Evolutionary conservation across 1,140 invertebrate genomes (phyloP).

Genomic region (Solenopsis invicta): DNA sequence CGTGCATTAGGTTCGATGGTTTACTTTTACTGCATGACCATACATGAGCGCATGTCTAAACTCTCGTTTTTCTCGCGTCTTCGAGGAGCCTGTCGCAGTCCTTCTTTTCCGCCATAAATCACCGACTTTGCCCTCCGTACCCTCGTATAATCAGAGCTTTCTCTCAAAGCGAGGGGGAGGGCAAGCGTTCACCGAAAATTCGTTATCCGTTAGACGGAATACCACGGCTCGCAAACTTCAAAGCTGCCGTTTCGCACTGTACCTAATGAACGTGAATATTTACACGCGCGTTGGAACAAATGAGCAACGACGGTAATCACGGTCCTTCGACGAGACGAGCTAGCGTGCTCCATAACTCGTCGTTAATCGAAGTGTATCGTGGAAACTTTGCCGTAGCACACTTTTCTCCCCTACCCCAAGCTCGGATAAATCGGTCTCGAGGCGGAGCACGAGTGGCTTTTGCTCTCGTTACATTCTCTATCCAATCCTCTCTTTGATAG

Average conservation of each 20-base stretch:
- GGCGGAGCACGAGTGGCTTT: not conserved
- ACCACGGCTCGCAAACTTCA: not conserved
- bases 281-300: conserved; percentile 20
- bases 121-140: conserved; percentile 2
- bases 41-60: conserved; percentile 2
- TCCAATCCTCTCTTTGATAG: not conserved
- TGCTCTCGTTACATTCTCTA: not conserved
- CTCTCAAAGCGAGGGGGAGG: conserved; percentile 19
- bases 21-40: not conserved
- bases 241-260: not conserved
- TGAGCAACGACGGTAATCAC: not conserved
- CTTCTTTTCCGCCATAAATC: conserved; percentile 46
- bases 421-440: not conserved
- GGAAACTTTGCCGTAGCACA: not conserved
- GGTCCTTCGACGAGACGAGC: not conserved
- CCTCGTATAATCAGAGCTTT: conserved; percentile 30
- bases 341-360: not conserved
- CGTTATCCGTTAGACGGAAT: conserved; percentile 5
- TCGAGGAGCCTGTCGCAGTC: not conserved
- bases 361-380: conserved; percentile 6
- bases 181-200: conserved; percentile 41
- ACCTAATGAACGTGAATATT: conserved; percentile 3
- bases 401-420: not conserved
- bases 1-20: not conserved
- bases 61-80: conserved; percentile 26